Conservation (phyloP, 2,888 invertebrate species). For the Sinopyrophorus schimmeli region DNA sequence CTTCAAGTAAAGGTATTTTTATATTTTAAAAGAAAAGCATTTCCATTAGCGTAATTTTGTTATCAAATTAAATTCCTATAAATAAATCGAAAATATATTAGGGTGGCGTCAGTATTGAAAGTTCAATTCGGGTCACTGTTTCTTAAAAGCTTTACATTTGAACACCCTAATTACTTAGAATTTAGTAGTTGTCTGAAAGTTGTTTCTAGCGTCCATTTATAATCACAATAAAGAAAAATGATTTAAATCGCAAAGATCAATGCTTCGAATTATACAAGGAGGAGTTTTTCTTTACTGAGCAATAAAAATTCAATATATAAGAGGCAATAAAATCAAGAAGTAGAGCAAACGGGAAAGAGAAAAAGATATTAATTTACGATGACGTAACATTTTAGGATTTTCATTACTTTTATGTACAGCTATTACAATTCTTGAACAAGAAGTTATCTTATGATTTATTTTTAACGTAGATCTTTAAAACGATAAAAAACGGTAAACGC, state of each 20-base stretch:
- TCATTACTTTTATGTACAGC: too few relatives aligned
- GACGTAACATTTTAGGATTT: too few relatives aligned
- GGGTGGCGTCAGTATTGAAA: conserved; percentile 3
- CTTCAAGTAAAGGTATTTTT: too few relatives aligned
- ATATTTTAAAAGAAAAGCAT: too few relatives aligned
- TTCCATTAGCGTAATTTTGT: conserved; percentile 2
- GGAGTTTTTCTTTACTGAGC: conserved; percentile 11
- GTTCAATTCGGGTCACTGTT: conserved; percentile 8
- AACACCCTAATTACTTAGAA: conserved; percentile 17
- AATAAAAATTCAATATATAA: conserved; percentile 5
- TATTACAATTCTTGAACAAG: too few relatives aligned
- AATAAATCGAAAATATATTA: background rate
- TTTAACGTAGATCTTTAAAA: too few relatives aligned
- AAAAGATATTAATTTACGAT: conserved; percentile 3
- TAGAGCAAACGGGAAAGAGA: conserved; percentile 1
- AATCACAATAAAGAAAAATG: conserved; percentile 19
- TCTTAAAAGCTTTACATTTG: conserved; percentile 17
- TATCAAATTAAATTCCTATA: background rate
- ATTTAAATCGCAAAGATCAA: conserved; percentile 4
- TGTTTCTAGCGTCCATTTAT: conserved; percentile 17
- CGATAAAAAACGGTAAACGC: too few relatives aligned
- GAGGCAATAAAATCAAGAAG: conserved; percentile 8
- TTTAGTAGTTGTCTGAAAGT: conserved; percentile 13
- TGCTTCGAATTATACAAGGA: conserved; percentile 5
- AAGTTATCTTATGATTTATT: too few relatives aligned